These are phyloP conservation scores for Turritopsis dohrnii DNA, from an alignment of 30 jellyfish, hydroid and myxozoan species.

Conservation along the genomic window DNA sequence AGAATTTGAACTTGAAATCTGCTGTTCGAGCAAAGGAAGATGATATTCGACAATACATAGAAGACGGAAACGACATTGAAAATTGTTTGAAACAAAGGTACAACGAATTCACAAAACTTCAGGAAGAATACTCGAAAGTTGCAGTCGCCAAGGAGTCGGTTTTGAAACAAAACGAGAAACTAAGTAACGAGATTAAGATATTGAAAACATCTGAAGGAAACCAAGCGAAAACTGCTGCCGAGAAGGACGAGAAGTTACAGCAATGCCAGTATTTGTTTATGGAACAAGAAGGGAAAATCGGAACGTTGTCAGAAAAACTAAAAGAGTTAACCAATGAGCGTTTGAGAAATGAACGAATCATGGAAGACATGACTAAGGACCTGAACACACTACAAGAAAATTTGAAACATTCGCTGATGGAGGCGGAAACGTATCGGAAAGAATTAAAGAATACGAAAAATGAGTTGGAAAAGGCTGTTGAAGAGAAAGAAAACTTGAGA, in stretches of 20 bases:
- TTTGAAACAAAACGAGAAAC: background rate
- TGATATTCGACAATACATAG: background rate
- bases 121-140: background rate
- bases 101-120: slow-evolving; percentile 2
- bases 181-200: background rate
- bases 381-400: background rate
- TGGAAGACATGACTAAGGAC: background rate
- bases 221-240: background rate
- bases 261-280: slow-evolving; percentile 5
- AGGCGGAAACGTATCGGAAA: background rate
- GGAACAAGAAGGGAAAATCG: background rate
- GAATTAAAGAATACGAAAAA: background rate
- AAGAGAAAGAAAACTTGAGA: background rate
- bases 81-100: background rate
- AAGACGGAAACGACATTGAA: slow-evolving; percentile 5
- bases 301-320: background rate
- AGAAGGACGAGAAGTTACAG: background rate
- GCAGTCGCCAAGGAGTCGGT: background rate
- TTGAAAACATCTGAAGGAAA: background rate
- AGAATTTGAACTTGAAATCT: background rate
- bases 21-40: background rate
- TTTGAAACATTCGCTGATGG: background rate
- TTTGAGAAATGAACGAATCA: background rate
- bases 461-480: background rate
- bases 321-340: background rate